A percentile compares a stretch with the other conserved stretches of the same genome.
These are phyloP conservation scores for Xiphophorus hellerii DNA, from an alignment of 2,113 vertebrate genomes.

Conservation along the genomic window DNA sequence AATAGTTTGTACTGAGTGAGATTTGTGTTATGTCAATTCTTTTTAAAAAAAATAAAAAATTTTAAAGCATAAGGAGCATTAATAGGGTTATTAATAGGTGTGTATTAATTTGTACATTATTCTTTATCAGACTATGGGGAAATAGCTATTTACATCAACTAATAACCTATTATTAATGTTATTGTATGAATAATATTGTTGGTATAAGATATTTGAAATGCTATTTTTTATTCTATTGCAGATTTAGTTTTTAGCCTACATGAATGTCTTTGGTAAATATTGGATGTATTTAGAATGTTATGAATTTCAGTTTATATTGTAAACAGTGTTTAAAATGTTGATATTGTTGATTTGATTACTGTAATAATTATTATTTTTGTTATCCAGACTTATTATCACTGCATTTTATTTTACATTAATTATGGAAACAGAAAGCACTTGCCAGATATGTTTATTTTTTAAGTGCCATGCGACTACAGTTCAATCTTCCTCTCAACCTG, in stretches of 20 bases:
- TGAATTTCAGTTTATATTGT: slow-evolving; percentile 90
- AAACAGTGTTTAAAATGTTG: slow-evolving; percentile 93
- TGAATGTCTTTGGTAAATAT: slow-evolving; percentile 94
- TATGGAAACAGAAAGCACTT: slow-evolving; percentile 89
- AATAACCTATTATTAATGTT: slow-evolving; percentile 84
- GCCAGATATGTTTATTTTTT: slow-evolving; percentile 85
- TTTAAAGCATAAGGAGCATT: slow-evolving; percentile 68
- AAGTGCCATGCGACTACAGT: slow-evolving; percentile 86
- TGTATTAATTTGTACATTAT: slow-evolving; percentile 71
- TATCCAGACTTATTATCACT: slow-evolving; percentile 87
- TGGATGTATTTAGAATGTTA: slow-evolving; percentile 96
- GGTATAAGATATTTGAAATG: slow-evolving; percentile 91
- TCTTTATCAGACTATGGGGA: slow-evolving; percentile 74
- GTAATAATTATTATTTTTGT: slow-evolving; percentile 80
- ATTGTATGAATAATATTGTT: slow-evolving; percentile 82
- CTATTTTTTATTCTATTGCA: slow-evolving; percentile 99
- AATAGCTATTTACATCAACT: slow-evolving; percentile 78
- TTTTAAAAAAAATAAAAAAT: slow-evolving; percentile 38
- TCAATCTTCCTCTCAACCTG: slow-evolving; percentile 68
- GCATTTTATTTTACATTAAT: slow-evolving; percentile 91
- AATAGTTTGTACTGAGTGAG: slow-evolving; percentile 71
- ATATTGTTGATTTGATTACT: slow-evolving; percentile 90
- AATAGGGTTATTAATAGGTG: slow-evolving; percentile 58
- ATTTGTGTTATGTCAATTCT: slow-evolving; percentile 59
- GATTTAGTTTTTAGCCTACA: slow-evolving; percentile 96